These are phyloP conservation scores for Anableps anableps DNA, from an alignment of 2,797 vertebrate species.

Conservation along the genomic window DNA sequence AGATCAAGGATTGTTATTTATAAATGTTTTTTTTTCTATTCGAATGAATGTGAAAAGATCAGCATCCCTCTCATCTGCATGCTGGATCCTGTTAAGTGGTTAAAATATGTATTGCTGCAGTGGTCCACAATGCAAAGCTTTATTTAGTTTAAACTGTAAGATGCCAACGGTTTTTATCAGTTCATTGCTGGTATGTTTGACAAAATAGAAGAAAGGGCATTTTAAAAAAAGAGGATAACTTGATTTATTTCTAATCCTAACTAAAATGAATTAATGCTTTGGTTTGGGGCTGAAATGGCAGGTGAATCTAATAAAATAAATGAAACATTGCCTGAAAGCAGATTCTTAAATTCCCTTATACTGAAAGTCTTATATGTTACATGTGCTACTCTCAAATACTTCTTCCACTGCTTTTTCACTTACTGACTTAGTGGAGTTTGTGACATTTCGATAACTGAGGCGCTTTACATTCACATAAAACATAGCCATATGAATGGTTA, in stretches of 20 bases:
- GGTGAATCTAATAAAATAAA: background rate
- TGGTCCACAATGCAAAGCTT: background rate
- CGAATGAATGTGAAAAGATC: background rate
- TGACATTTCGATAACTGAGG: too few relatives aligned
- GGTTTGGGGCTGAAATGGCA: background rate
- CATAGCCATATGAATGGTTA: constrained; percentile 6
- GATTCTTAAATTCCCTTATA: background rate
- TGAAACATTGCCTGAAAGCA: background rate
- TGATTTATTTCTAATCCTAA: background rate
- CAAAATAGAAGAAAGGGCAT: background rate
- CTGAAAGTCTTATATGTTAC: background rate
- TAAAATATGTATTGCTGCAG: background rate
- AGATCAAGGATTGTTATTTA: background rate
- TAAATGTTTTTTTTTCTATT: background rate
- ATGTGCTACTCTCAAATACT: background rate
- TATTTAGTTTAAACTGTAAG: background rate
- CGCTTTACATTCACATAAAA: background rate
- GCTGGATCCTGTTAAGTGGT: background rate
- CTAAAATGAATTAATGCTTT: background rate
- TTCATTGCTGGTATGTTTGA: background rate
- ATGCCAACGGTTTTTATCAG: background rate
- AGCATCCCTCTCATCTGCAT: background rate
- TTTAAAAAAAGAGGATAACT: background rate
- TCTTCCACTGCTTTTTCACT: background rate
- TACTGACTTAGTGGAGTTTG: background rate